phyloP scores from a whole-genome alignment of 2,113 vertebrate genomes.

The Oryctolagus cuniculus region DNA sequence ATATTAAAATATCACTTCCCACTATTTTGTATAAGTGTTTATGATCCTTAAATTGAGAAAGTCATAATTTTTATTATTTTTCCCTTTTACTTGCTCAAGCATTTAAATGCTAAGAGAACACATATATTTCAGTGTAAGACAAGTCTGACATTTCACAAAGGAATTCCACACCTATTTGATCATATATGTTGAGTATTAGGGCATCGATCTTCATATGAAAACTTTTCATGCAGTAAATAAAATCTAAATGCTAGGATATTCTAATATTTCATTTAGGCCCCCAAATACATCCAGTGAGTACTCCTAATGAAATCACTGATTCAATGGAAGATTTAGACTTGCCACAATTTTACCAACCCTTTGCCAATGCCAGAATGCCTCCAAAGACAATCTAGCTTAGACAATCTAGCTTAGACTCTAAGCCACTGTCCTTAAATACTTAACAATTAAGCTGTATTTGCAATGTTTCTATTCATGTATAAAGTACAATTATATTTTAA shows the following conservation, averaged over 20 bases:
- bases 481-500: not conserved
- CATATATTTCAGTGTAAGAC: not conserved
- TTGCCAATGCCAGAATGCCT: not conserved
- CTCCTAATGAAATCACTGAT: not conserved
- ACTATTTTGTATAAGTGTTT: not conserved
- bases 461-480: not conserved
- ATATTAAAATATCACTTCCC: not conserved
- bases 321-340: not conserved
- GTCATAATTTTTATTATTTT: conserved; percentile 6
- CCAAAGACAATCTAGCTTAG: not conserved
- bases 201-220: not conserved
- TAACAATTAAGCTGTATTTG: not conserved
- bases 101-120: conserved; percentile 20
- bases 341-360: not conserved
- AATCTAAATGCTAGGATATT: not conserved
- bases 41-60: conserved; percentile 52
- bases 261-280: not conserved
- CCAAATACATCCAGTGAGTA: not conserved
- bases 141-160: not conserved
- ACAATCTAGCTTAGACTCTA: too few relatives aligned
- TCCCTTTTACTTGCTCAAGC: conserved; percentile 29
- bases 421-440: not conserved
- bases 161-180: not conserved
- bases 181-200: not conserved
- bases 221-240: not conserved